A percentile compares a stretch with the other conserved stretches of the same genome.
Evolutionary conservation across 2,888 invertebrate genomes (phyloP).

Genomic region (Glaucopsyche alexis): DNA sequence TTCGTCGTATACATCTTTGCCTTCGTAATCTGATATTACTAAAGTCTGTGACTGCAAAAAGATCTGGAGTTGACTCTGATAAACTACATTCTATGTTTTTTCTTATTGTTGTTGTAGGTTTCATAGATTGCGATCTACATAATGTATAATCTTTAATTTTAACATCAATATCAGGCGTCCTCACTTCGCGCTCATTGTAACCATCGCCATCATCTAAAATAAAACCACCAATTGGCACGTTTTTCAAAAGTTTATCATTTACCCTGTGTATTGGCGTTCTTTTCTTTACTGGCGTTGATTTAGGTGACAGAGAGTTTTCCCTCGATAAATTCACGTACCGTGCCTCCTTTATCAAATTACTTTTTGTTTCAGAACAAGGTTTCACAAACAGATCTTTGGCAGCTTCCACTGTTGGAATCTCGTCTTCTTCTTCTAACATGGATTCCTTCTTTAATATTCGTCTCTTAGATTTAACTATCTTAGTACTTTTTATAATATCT

Average conservation of each 20-base stretch:
- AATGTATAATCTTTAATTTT: conserved; percentile 47
- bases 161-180: conserved; percentile 62
- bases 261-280: conserved; percentile 57
- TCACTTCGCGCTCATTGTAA: conserved; percentile 75
- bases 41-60: conserved; percentile 53
- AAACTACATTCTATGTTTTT: conserved; percentile 51
- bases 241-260: conserved; percentile 64
- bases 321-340: conserved; percentile 67
- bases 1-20: conserved; percentile 79
- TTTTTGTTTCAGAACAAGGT: conserved; percentile 65
- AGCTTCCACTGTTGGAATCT: conserved; percentile 54
- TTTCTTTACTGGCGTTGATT: conserved; percentile 61
- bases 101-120: conserved; percentile 48
- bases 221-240: conserved; percentile 71
- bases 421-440: conserved; percentile 49
- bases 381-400: conserved; percentile 69
- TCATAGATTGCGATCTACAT: conserved; percentile 66
- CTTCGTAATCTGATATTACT: conserved; percentile 69
- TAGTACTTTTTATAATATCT: conserved; percentile 81
- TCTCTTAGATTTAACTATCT: conserved; percentile 68
- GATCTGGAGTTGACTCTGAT: conserved; percentile 67
- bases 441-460: conserved; percentile 56
- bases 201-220: conserved; percentile 72
- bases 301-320: conserved; percentile 71
- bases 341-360: conserved; percentile 69